Percentiles rank a stretch among this genome's conserved stretches.
Evolutionary conservation across 2,888 invertebrate species (phyloP).

Genomic region (Pseudococcus longispinus): DNA sequence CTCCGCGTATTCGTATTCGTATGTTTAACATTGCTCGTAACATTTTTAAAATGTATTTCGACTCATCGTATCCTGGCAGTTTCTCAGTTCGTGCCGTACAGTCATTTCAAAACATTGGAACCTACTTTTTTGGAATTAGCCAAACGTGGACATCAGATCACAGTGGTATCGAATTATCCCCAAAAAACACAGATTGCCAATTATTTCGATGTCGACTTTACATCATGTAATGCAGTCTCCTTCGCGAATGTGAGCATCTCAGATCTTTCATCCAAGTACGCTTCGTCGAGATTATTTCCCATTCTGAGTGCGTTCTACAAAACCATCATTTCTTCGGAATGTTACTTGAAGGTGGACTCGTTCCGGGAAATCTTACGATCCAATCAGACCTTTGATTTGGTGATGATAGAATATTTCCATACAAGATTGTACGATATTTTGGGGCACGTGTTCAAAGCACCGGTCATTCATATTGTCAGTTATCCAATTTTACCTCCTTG

Average conservation of each 20-base stretch:
- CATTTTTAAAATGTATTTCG: neutral
- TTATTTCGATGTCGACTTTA: neutral
- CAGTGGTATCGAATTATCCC: neutral
- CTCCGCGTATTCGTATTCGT: neutral
- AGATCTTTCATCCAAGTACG: too few species aligned
- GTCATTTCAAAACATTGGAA: neutral
- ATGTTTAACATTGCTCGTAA: neutral
- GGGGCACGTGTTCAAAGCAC: slow-evolving; percentile 36
- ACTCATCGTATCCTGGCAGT: neutral
- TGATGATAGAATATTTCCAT: slow-evolving; percentile 47
- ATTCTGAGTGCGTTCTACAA: neutral
- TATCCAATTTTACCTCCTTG: slow-evolving; percentile 31
- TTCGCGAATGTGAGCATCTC: neutral
- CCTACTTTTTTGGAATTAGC: neutral
- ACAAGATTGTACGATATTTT: slow-evolving; percentile 20
- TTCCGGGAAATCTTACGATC: neutral
- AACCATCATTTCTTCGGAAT: neutral
- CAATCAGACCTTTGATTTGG: slow-evolving; percentile 40
- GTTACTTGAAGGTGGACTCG: neutral
- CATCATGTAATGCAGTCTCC: neutral
- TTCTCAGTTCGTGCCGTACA: neutral
- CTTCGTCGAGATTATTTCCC: too few species aligned
- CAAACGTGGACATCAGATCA: slow-evolving; percentile 10
- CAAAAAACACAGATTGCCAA: neutral
- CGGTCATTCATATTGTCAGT: slow-evolving; percentile 38